Evolutionary conservation across 1,140 invertebrate species (phyloP), one percentile per base, ranked within the genome.

Genomic region (Calosoma granatense): DNA sequence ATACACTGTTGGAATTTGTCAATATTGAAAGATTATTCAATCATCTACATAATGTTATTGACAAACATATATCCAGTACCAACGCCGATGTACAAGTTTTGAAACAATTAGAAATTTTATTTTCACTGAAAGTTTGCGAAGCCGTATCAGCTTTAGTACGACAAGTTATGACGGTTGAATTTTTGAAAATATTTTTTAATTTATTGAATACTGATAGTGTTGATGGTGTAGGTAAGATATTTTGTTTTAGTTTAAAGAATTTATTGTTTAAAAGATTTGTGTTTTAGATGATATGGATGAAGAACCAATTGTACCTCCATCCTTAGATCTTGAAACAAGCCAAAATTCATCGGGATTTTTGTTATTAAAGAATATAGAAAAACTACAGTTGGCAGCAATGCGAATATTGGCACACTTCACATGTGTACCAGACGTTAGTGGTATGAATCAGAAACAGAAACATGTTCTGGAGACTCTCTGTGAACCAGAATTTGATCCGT

Each of bases 401-500:
- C 23, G 60, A 20, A 55, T 53, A 26, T 57, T 64, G n/a, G 26
- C 51, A 15, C 51, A 15, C 20, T 64, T 54, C 57, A 57, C 47
- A 20, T 58, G 53, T 15, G 26, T 55, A 17, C n/a, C 41, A 20
- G 55, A 51, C 14, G 41, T 21, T 15, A 20, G 43, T 26, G 26
- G 14, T 12, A 53, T 57, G 30, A 14, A 20, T 23, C 22, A 20
- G 1, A 52, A 54, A 9, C 61, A 64, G 23, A 20, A 47, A 9
- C 47, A 58, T 53, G 57, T 65, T n/a, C 59, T 67, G 21, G 47
- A 57, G 22, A 57, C 58, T 51, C 60, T 68, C 23, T 51, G 59
- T 11, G 56, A 56, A 14, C 59, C 58, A 11, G 56, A 64, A 14
- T 68, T 64, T 53, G 59, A 65, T 57, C 57, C 54, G 23, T 20